A percentile compares a stretch with the other conserved stretches of the same genome.
phyloP scores from a whole-genome alignment of 2,113 vertebrate genomes.

The Mormoops blainvillei region DNA sequence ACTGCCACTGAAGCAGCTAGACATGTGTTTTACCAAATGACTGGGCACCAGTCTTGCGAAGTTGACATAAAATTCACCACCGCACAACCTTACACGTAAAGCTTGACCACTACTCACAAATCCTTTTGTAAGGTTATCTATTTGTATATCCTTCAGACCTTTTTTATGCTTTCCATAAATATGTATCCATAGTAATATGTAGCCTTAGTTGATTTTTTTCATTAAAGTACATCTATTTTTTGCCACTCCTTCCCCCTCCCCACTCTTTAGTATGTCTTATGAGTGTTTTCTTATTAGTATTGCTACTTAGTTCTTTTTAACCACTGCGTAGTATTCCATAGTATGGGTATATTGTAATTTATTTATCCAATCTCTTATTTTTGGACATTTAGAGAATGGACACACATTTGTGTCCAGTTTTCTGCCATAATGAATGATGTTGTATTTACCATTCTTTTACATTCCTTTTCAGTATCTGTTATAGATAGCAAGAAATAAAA shows the following conservation, averaged over 20 bases:
- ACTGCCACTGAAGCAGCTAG: background rate
- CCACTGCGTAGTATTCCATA: background rate
- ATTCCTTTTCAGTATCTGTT: background rate
- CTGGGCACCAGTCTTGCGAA: background rate
- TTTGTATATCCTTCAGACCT: background rate
- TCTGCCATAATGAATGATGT: background rate
- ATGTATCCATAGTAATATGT: background rate
- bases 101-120: background rate
- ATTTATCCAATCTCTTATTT: background rate
- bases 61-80: background rate
- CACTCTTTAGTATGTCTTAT: background rate
- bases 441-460: background rate
- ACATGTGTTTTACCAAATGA: background rate
- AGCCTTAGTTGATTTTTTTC: slow-evolving; percentile 5
- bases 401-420: background rate
- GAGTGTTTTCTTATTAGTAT: slow-evolving; percentile 2
- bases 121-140: background rate
- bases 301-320: background rate
- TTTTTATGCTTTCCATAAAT: background rate
- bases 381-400: background rate
- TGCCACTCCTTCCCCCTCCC: background rate
- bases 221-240: background rate
- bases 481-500: background rate
- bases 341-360: background rate
- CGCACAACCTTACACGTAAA: background rate